Percentiles rank a stretch among this genome's conserved stretches.
phyloP scores from a whole-genome alignment of 1,140 invertebrate genomes.

The Tenebrio molitor region DNA sequence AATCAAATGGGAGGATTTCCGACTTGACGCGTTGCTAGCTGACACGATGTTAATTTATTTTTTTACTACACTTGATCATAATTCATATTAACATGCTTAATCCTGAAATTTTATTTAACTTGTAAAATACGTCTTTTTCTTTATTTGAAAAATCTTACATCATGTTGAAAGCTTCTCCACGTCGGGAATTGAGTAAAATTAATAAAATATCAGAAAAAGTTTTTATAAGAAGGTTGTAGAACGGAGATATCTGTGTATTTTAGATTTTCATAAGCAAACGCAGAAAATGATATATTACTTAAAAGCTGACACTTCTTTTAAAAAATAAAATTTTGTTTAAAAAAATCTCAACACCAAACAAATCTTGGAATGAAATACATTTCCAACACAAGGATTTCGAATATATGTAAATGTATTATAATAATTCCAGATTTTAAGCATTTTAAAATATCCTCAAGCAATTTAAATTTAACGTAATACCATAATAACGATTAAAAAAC shows the following conservation, averaged over 20 bases:
- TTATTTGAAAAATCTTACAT: not conserved
- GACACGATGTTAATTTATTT: no score
- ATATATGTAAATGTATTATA: not conserved
- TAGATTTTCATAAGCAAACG: slow-evolving; percentile 43
- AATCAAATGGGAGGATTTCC: no score
- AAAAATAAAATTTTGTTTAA: slow-evolving; percentile 10
- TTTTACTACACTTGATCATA: no score
- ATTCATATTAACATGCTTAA: no score
- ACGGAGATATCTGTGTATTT: slow-evolving; percentile 17
- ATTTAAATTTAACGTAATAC: no score
- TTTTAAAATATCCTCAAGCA: no score
- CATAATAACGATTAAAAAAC: no score
- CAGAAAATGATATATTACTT: slow-evolving; percentile 44
- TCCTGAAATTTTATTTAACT: no score
- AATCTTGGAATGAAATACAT: slow-evolving; percentile 18
- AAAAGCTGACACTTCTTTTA: slow-evolving; percentile 43
- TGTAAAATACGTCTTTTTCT: no score
- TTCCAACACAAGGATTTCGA: slow-evolving; percentile 9
- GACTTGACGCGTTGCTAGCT: no score
- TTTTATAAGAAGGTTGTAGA: not conserved
- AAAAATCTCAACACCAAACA: slow-evolving; percentile 21
- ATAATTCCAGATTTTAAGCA: no score
- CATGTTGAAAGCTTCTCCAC: slow-evolving; percentile 28
- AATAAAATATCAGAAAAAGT: slow-evolving; percentile 35
- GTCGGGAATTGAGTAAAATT: slow-evolving; percentile 32